Conservation (phyloP, 2,113 vertebrate genomes). For the Pimephales promelas region DNA sequence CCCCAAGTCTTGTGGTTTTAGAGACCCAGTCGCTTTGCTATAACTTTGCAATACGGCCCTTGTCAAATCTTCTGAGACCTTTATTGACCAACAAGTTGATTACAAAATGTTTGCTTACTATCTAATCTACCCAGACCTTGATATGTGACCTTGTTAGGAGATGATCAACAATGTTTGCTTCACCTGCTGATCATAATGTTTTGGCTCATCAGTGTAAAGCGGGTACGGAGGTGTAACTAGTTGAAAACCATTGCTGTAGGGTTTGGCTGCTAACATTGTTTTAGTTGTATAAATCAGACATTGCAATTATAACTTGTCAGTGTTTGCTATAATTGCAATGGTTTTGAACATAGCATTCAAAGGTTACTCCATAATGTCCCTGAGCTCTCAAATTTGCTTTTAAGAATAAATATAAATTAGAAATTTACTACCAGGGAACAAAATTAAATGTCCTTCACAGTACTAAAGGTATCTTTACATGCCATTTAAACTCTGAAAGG, state of each 20-base stretch:
- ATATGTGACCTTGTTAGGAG: too few relatives aligned
- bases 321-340: constrained; percentile 23
- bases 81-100: too few relatives aligned
- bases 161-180: too few relatives aligned
- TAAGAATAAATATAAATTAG: constrained; percentile 20
- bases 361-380: not conserved
- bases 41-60: too few relatives aligned
- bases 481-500: constrained; percentile 48
- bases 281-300: not conserved
- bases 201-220: too few relatives aligned
- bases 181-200: too few relatives aligned
- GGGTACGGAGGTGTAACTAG: not conserved
- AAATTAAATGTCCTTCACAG: constrained; percentile 38
- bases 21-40: too few relatives aligned
- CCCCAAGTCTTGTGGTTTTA: too few relatives aligned
- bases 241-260: not conserved
- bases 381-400: constrained; percentile 10
- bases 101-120: too few relatives aligned
- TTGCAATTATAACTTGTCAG: not conserved
- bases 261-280: not conserved
- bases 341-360: not conserved
- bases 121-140: too few relatives aligned
- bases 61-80: too few relatives aligned
- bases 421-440: constrained; percentile 33
- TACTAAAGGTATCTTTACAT: constrained; percentile 35